These are phyloP conservation scores for Scomberomorus guttatus DNA, from an alignment of 2,797 vertebrate genomes.

Conservation along the genomic window DNA sequence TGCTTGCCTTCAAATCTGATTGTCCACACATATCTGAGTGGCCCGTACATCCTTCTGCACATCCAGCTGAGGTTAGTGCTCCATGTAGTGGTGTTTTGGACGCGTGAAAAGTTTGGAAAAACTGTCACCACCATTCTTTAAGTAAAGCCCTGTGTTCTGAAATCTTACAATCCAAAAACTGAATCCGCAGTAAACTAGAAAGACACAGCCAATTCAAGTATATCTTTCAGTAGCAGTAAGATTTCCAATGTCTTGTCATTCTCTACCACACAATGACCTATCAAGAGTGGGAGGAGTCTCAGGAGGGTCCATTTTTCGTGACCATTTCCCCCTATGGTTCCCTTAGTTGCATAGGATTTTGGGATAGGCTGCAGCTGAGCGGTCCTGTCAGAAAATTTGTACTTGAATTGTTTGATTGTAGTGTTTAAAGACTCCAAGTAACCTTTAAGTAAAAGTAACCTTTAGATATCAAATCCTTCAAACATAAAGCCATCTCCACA, in stretches of 20 bases:
- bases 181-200: background rate
- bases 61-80: conserved; percentile 4
- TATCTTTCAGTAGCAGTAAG: background rate
- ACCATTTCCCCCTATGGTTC: conserved; percentile 15
- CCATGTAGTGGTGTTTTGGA: background rate
- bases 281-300: background rate
- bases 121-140: too few species aligned
- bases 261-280: background rate
- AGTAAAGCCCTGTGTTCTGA: too few species aligned
- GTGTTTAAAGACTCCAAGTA: too few species aligned
- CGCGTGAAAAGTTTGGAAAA: too few species aligned
- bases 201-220: conserved; percentile 1
- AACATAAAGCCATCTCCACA: too few species aligned
- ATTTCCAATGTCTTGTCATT: background rate
- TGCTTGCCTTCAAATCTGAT: background rate
- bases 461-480: too few species aligned
- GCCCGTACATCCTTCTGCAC: background rate
- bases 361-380: too few species aligned
- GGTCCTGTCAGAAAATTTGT: too few species aligned
- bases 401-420: too few species aligned
- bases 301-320: conserved; percentile 12
- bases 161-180: too few species aligned
- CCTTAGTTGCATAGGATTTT: background rate
- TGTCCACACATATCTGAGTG: conserved; percentile 3
- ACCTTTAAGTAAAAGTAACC: too few species aligned